A percentile compares a stretch with the other conserved stretches of the same genome.
Conservation (phyloP, 2,888 invertebrate genomes). For the Eilema griseolum region DNA sequence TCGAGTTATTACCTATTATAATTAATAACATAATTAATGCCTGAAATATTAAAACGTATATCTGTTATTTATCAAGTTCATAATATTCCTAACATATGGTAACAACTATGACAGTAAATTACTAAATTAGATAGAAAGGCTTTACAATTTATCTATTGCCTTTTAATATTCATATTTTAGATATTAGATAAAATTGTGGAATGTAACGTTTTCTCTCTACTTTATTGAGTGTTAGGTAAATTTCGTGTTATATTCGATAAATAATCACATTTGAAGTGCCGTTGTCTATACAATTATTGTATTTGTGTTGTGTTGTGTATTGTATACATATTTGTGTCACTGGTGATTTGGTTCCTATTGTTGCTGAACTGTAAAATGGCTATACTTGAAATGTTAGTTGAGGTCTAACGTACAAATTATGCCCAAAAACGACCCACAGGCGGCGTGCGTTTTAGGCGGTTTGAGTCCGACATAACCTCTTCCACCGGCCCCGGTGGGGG, state of each 20-base stretch:
- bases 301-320: constrained; percentile 6
- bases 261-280: not conserved
- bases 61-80: not conserved
- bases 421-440: too few species aligned
- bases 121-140: constrained; percentile 39
- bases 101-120: not conserved
- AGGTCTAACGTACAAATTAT: too few species aligned
- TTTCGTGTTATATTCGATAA: constrained; percentile 35
- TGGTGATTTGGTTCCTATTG: constrained; percentile 16
- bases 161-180: constrained; percentile 42
- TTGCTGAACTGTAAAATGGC: not conserved
- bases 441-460: too few species aligned
- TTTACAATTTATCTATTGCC: constrained; percentile 48
- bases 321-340: not conserved
- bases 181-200: constrained; percentile 31
- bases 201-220: constrained; percentile 37
- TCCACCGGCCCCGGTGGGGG: too few species aligned
- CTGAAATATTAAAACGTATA: not conserved
- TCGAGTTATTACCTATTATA: not conserved
- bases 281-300: not conserved
- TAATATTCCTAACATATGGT: not conserved
- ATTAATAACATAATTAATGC: not conserved
- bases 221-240: constrained; percentile 45
- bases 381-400: too few species aligned
- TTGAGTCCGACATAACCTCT: too few species aligned